Percentiles rank a stretch among this genome's conserved stretches.
Conservation (phyloP, 1,140 invertebrate genomes). For the Magallana ariakensis region DNA sequence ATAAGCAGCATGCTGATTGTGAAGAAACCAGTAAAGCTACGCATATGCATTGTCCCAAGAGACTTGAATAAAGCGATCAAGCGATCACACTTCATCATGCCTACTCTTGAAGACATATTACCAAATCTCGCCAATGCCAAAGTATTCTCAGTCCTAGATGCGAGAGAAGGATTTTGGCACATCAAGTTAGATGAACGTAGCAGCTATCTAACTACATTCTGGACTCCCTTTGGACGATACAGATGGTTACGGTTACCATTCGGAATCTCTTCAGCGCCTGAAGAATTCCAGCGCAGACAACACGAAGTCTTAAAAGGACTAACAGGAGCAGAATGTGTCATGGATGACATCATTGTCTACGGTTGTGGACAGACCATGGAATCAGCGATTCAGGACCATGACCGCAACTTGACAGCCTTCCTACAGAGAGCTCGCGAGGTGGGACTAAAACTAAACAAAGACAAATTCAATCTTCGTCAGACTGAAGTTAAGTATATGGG, state of each 20-base stretch:
- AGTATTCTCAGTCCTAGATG: slow-evolving; percentile 80
- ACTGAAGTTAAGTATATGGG: slow-evolving; percentile 43
- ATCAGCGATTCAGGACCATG: slow-evolving; percentile 49
- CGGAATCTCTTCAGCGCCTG: slow-evolving; percentile 53
- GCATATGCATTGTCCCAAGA: slow-evolving; percentile 57
- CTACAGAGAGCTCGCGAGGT: slow-evolving; percentile 50
- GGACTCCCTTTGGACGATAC: slow-evolving; percentile 58
- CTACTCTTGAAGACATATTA: slow-evolving; percentile 56
- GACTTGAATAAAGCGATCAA: slow-evolving; percentile 58
- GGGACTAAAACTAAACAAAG: slow-evolving; percentile 51
- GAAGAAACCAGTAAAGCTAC: slow-evolving; percentile 75
- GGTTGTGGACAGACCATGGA: slow-evolving; percentile 54
- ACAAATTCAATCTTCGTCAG: slow-evolving; percentile 48
- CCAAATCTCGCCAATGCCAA: slow-evolving; percentile 66
- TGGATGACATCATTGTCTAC: slow-evolving; percentile 73
- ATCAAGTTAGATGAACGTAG: slow-evolving; percentile 53
- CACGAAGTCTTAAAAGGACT: slow-evolving; percentile 58
- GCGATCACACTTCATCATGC: slow-evolving; percentile 51
- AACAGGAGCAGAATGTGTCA: slow-evolving; percentile 49
- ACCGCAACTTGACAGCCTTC: slow-evolving; percentile 49
- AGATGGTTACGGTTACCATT: slow-evolving; percentile 55
- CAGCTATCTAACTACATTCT: slow-evolving; percentile 60
- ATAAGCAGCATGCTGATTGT: slow-evolving; percentile 79
- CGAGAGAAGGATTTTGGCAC: slow-evolving; percentile 78
- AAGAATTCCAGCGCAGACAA: slow-evolving; percentile 56